Evolutionary conservation across 2,888 invertebrate species (phyloP).

Genomic region (Drosophila bunnanda): DNA sequence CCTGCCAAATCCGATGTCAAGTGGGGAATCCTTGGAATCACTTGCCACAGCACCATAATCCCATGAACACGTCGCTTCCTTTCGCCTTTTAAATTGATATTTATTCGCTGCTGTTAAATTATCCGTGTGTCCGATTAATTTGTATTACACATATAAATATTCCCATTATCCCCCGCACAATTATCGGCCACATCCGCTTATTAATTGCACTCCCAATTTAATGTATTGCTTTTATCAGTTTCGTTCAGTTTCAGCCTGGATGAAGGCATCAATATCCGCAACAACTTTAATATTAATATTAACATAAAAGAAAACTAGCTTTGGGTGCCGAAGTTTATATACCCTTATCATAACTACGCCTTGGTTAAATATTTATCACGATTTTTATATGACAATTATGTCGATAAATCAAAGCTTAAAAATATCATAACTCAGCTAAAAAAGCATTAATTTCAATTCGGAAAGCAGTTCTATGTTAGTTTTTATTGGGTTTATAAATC

Average conservation of each 20-base stretch:
- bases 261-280: neutral
- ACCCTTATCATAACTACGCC: too few species aligned
- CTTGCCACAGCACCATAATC: slow-evolving; percentile 1
- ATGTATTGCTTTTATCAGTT: neutral
- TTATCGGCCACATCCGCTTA: slow-evolving; percentile 1
- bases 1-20: slow-evolving; percentile 12
- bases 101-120: neutral
- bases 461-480: too few species aligned
- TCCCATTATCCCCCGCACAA: neutral
- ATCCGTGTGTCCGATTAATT: neutral
- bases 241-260: neutral
- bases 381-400: too few species aligned
- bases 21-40: neutral
- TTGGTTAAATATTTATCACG: too few species aligned
- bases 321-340: too few species aligned
- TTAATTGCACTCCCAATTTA: neutral
- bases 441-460: too few species aligned
- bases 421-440: too few species aligned
- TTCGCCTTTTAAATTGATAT: neutral
- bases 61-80: neutral
- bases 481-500: too few species aligned
- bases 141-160: neutral
- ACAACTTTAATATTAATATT: slow-evolving; percentile 1
- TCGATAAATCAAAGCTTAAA: too few species aligned
- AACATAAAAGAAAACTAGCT: too few species aligned